Percentiles rank a stretch among this genome's conserved stretches.
phyloP scores from a whole-genome alignment of 2,113 vertebrate species.

The Mesitornis unicolor region DNA sequence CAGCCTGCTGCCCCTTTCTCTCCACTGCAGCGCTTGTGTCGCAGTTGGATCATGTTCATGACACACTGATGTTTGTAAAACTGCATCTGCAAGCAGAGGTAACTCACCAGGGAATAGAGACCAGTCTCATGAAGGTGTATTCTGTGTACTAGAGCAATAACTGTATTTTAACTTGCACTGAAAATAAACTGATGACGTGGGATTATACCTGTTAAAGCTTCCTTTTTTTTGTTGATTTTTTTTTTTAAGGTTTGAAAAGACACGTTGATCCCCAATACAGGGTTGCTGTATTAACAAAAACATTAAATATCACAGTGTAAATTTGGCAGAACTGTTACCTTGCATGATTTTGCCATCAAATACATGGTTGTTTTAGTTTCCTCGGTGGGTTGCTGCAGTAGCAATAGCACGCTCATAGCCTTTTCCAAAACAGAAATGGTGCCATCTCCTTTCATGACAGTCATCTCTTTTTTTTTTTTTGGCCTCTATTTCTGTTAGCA shows the following conservation, averaged over 20 bases:
- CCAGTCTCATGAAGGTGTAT: constrained; percentile 19
- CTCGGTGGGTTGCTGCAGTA: not conserved
- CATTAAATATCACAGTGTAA: not conserved
- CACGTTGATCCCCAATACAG: not conserved
- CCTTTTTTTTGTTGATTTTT: not conserved
- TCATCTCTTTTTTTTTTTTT: not conserved
- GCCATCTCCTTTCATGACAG: not conserved
- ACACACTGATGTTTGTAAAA: not conserved
- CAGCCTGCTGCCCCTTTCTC: not conserved
- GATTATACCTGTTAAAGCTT: constrained; percentile 41
- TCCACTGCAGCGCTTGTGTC: not conserved
- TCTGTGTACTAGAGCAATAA: constrained; percentile 21
- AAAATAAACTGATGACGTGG: constrained; percentile 55
- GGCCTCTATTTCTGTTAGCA: not conserved
- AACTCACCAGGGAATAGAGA: not conserved
- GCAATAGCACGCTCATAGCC: not conserved
- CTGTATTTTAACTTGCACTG: constrained; percentile 49
- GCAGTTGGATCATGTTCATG: not conserved
- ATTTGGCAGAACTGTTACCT: not conserved
- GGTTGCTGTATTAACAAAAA: not conserved
- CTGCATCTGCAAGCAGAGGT: not conserved
- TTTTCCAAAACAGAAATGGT: not conserved
- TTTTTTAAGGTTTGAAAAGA: not conserved
- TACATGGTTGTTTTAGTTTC: not conserved
- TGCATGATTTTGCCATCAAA: not conserved